Evolutionary conservation across 2,113 vertebrate genomes (phyloP).

Genomic region (Ancistrus triradiatus): DNA sequence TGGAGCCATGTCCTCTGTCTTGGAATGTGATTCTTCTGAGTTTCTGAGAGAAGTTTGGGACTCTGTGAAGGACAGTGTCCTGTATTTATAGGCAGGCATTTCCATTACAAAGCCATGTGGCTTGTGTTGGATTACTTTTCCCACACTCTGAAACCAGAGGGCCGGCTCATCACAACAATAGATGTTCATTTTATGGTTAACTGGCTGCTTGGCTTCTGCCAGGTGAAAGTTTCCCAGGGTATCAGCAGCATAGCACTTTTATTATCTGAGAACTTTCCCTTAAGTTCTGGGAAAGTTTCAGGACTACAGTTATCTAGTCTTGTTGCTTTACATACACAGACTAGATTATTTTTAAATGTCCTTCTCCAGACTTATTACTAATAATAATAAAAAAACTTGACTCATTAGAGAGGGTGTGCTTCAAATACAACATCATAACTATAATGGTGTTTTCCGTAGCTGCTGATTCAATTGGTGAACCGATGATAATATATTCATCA

Average conservation of each 20-base stretch:
- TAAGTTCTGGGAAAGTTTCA: background rate
- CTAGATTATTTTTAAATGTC: background rate
- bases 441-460: no score
- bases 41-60: constrained; percentile 46
- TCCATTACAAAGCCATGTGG: constrained; percentile 76
- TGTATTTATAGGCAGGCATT: constrained; percentile 68
- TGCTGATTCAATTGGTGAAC: no score
- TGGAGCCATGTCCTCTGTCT: constrained; percentile 60
- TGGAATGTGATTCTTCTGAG: constrained; percentile 39
- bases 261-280: constrained; percentile 19
- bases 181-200: constrained; percentile 66
- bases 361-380: no score
- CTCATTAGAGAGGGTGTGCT: no score
- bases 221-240: constrained; percentile 62
- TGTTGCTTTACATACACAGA: background rate
- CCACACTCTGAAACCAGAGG: constrained; percentile 71
- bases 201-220: constrained; percentile 53
- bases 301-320: background rate
- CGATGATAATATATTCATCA: no score
- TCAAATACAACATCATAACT: no score
- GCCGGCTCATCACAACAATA: constrained; percentile 65
- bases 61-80: constrained; percentile 48
- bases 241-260: constrained; percentile 47
- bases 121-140: constrained; percentile 68
- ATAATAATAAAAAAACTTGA: no score